Evolutionary conservation across 2,888 invertebrate species (phyloP).

Genomic region (Dicranocentrus wangi): DNA sequence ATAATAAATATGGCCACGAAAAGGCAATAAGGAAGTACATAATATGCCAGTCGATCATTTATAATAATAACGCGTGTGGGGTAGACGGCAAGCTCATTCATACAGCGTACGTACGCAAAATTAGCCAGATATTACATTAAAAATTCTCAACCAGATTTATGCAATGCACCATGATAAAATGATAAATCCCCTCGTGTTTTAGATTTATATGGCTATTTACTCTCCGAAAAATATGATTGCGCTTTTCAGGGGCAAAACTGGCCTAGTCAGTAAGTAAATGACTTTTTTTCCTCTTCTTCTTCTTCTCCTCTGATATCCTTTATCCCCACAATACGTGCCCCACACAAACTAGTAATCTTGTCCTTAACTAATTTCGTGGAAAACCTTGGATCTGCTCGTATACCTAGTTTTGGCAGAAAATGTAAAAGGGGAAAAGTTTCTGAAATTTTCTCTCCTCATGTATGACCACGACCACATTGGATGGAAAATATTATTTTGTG

Average conservation of each 20-base stretch:
- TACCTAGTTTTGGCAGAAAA: background rate
- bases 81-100: background rate
- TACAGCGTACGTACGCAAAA: too few species aligned
- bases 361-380: slow-evolving; percentile 9
- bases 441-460: too few species aligned
- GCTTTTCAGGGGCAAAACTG: slow-evolving; percentile 39
- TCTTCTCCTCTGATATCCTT: background rate
- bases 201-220: slow-evolving; percentile 40
- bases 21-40: background rate
- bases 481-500: too few species aligned
- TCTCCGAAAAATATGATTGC: slow-evolving; percentile 27
- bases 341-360: background rate
- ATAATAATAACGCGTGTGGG: background rate
- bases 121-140: background rate
- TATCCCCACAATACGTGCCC: background rate
- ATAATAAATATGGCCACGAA: background rate
- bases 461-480: too few species aligned
- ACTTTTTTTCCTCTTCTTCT: background rate
- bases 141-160: background rate
- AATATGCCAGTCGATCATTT: background rate
- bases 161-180: background rate
- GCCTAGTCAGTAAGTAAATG: slow-evolving; percentile 12
- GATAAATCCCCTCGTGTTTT: slow-evolving; percentile 13
- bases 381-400: background rate
- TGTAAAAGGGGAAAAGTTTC: too few species aligned